Evolutionary conservation across 2,888 invertebrate species (phyloP), one percentile per base, ranked within the genome.

Genomic region (Trachelus stipa): DNA sequence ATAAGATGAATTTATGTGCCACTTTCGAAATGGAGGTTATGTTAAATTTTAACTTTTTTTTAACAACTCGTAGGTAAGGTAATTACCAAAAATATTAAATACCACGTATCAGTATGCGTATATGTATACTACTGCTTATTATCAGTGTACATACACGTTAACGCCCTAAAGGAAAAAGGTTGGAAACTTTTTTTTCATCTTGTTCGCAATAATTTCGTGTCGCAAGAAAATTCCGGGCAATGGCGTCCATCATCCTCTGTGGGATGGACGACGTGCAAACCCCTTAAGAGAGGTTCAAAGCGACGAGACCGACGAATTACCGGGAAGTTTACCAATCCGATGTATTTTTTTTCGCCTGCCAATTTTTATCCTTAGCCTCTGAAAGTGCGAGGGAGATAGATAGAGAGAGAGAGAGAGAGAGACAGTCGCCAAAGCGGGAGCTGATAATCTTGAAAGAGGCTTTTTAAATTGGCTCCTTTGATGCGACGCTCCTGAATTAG

Each of bases 391-490:
- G 23, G 9, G 23, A 23, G 40, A 40, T 4, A 23, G 40, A 40
- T 2, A 40, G 35, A 35, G 34, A 34, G 34, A 34, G 35, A 35
- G 35, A 11, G 37, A 37, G 15, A 40, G 15, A 23, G 23, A 6
- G 23, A 23, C 0, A 23, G 56, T 56, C 56, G 34, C 71, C 34
- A 31, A 71, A 71, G 33, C 71, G 12, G 31, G 12, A 80, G 79
- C 81, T 85, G 87, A 88, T 89, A 90, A 89, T 91, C 90, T 90
- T 88, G 89, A 88, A 89, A 89, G 89, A 88, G 90, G 87, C 88
- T 90, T 90, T 91, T 91, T 91, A 91, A 91, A 91, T 91, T 91
- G 90, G 89, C 86, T 90, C 86, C 90, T 91, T 91, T 91, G 91
- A 91, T 87, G 88, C 88, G 84, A 86, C 86, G 85, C 85, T 86